Evolutionary conservation across 2,888 invertebrate species (phyloP), one percentile per base, ranked within the genome.

Genomic region (Dermolepida albohirtum): DNA sequence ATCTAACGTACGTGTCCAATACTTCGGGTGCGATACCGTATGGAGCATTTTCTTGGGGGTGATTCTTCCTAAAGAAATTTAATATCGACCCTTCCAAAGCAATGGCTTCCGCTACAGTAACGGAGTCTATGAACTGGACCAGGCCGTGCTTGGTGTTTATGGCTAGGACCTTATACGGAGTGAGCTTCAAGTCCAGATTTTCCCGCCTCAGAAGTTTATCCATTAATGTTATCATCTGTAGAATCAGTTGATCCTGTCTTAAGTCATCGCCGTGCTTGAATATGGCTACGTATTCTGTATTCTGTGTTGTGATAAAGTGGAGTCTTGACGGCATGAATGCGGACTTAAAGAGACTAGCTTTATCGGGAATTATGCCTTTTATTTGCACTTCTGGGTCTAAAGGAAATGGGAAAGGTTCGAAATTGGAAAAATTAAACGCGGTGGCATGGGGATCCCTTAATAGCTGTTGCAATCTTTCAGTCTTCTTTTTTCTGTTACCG

Each of bases 191-290:
- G 84, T 99, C 98, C 66, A 99, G 85, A 83, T 99, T 98, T 84
- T 99, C 99, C 75, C 94, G 88, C 47, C 96, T 87, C 72, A 99
- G 83, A 64, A 99, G 83, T 82, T 96, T 96, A 82, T 99, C 99
- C 97, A 99, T 99, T 11, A 99, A 85, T 0, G 96, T 95, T 44
- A 99, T 98, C 88, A 98, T 98, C 85, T 99, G 98, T 52, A 99
- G 85, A 70, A 99, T 95, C 0, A 99, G 87, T 82, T 99, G 98
- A 85, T 99, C 98, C 84, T 99, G 98, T 1, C 99, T 87, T 62
- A 99, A 84, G 81, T 99, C 98, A 83, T 99, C 99, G 1, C 99
- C 99, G 77, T 97, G 92, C 82, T 99, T 99, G 82, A 98, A 98
- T 70, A 99, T 98, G 0, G 97, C 94, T 12, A 69, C 93, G 82